These are phyloP conservation scores for Carassius auratus DNA, from an alignment of 2,113 vertebrate species.

Conservation along the genomic window DNA sequence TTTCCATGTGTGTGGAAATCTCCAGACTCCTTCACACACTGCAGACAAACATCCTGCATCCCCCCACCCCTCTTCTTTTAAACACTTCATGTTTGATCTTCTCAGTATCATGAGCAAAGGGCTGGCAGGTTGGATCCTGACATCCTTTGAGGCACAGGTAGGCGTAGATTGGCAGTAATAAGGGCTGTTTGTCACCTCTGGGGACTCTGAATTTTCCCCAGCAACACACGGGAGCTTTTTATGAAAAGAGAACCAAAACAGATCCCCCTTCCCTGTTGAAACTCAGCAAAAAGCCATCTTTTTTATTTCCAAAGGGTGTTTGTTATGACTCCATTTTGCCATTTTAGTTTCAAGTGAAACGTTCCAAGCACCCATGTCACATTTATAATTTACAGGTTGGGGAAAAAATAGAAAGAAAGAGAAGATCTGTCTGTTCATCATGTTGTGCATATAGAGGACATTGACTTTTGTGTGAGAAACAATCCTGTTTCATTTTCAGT, in stretches of 20 bases:
- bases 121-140: constrained; percentile 49
- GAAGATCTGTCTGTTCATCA: constrained; percentile 12
- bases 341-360: constrained; percentile 11
- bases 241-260: constrained; percentile 26
- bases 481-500: constrained; percentile 24
- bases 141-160: constrained; percentile 48
- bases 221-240: constrained; percentile 28
- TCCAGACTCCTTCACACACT: constrained; percentile 31
- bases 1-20: constrained; percentile 33
- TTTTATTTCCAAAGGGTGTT: background rate
- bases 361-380: constrained; percentile 44
- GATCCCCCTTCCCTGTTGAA: constrained; percentile 14
- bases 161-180: constrained; percentile 58
- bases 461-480: constrained; percentile 35
- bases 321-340: constrained; percentile 43
- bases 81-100: constrained; percentile 49
- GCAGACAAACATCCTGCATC: constrained; percentile 26
- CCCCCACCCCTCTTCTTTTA: background rate
- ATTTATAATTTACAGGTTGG: constrained; percentile 45
- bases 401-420: constrained; percentile 3
- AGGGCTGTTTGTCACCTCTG: constrained; percentile 54
- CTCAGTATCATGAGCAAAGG: constrained; percentile 39
- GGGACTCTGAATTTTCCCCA: constrained; percentile 40
- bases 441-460: constrained; percentile 26
- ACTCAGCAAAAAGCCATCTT: background rate